Base-by-base conservation (phyloP, 2,888 invertebrate genomes). In the Rosalia funebris region DNA sequence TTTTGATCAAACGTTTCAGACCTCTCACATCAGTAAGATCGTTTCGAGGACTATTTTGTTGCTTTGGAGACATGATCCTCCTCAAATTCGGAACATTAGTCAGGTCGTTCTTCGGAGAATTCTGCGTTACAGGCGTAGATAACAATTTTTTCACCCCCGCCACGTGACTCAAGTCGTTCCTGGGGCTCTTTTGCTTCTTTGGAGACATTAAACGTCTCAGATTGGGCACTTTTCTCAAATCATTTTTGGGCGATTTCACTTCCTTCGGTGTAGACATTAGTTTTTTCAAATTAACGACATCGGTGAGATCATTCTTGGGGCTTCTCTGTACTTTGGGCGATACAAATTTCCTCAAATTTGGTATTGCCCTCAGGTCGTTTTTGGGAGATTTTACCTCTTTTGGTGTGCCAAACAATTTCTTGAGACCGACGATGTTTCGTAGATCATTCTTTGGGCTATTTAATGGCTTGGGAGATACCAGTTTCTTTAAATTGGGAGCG, bases 91-190 rank as follows among this genome's bases (percentile, higher is more conserved):
- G 68, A 0, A 68, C 52, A 41, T 69, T 69, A 1, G 72, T 67
- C 41, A 47, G 57, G 4, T 75, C 57, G 2, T 71, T 71, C 31
- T 31, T 53, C n/a, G 63, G 71, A 10, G 54, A 36, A 15, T 66
- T 71, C 17, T 61, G 65, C 5, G 11, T 34, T 47, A 57, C 65
- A 1, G 69, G 68, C 0, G 55, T 54, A 17, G 52, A 50, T n/a
- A n/a, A n/a, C n/a, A n/a, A n/a, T n/a, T n/a, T n/a, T 83, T 84
- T 0, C 2, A 77, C 61, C 4, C 74, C 73, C 7, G 31, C 41
- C 4, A 77, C 59, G 31, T 75, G 55, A 2, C 60, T 62, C 9
- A 72, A 47, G 57, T 73, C 69, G 44, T 71, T 71, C 31, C 47
- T 61, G 1, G 65, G 71, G n/a, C 58, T 48, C 32, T 66, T 72